These are phyloP conservation scores for Anodontia alba DNA, from an alignment of 2,888 invertebrate species.

Conservation along the genomic window DNA sequence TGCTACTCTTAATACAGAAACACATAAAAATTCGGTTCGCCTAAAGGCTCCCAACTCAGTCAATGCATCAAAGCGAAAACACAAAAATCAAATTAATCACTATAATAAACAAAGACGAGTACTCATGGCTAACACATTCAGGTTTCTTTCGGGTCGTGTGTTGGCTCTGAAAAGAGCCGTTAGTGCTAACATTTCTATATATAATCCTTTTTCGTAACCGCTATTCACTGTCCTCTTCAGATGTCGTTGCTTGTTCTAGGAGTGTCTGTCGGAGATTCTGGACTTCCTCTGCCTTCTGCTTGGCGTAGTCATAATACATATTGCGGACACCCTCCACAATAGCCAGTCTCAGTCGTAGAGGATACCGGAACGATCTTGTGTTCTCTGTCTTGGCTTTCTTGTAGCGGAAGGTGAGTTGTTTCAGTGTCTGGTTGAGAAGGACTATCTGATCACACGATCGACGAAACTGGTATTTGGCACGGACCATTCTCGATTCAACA, in stretches of 20 bases:
- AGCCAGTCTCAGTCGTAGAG: constrained; percentile 71
- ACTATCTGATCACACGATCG: constrained; percentile 74
- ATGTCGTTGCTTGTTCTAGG: background rate
- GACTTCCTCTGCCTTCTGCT: constrained; percentile 38
- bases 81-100: too few species aligned
- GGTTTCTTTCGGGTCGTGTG: constrained; percentile 29
- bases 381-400: constrained; percentile 66
- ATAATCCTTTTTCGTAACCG: background rate
- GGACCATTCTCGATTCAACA: constrained; percentile 9
- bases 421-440: constrained; percentile 67
- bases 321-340: constrained; percentile 66
- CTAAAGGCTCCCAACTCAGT: too few species aligned
- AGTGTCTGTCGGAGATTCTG: constrained; percentile 29
- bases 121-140: too few species aligned
- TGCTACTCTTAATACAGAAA: too few species aligned
- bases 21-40: too few species aligned
- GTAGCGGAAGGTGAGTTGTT: constrained; percentile 66
- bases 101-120: too few species aligned
- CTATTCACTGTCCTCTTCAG: background rate
- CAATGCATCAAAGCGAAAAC: too few species aligned
- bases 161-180: constrained; percentile 61
- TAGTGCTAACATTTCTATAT: background rate
- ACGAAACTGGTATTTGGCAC: constrained; percentile 41
- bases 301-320: constrained; percentile 66
- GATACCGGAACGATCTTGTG: constrained; percentile 72